These are phyloP conservation scores for Micrastur ruficollis DNA, from an alignment of 2,797 vertebrate species.

Conservation along the genomic window DNA sequence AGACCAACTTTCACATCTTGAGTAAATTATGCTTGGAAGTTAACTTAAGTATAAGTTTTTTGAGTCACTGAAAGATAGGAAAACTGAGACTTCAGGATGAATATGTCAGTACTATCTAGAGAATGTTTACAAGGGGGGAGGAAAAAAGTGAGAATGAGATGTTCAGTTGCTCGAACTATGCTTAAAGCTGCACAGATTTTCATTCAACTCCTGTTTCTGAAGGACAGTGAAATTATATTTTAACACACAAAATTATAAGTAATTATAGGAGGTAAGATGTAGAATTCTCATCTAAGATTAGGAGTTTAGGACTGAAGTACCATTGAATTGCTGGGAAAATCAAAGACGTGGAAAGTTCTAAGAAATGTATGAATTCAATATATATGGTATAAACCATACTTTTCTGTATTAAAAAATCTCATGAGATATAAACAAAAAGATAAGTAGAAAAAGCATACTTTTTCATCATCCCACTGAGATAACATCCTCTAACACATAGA, in stretches of 20 bases:
- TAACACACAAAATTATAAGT: neutral
- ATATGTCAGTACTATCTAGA: neutral
- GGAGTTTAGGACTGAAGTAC: neutral
- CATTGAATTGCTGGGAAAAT: neutral
- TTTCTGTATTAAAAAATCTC: neutral
- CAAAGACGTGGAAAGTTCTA: neutral
- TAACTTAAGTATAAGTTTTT: neutral
- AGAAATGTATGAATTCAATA: neutral
- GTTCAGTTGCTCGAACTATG: neutral
- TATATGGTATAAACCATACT: neutral
- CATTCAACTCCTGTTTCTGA: neutral
- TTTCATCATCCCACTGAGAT: neutral
- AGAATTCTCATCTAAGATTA: neutral
- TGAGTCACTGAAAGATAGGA: neutral
- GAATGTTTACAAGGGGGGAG: neutral
- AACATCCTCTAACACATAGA: neutral
- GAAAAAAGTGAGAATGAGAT: neutral
- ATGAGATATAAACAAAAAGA: neutral
- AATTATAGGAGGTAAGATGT: neutral
- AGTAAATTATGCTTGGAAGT: neutral
- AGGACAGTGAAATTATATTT: neutral
- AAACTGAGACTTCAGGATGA: neutral
- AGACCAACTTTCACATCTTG: neutral
- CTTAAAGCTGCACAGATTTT: neutral
- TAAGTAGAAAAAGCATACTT: neutral